Conservation (phyloP, 1,140 invertebrate species). For the Camponotus pennsylvanicus region DNA sequence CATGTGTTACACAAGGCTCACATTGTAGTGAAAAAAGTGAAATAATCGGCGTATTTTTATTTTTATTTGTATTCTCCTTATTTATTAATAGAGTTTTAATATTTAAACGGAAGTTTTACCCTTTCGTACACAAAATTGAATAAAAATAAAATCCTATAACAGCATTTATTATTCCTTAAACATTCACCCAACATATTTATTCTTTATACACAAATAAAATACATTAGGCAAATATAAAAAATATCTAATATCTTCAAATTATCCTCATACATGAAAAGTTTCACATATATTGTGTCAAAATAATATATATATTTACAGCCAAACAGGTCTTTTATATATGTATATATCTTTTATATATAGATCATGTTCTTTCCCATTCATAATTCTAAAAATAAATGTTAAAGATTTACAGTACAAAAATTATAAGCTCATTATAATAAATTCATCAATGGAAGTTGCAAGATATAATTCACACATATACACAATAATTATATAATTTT, state of each 20-base stretch:
- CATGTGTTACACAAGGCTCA: conserved; percentile 50
- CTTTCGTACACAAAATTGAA: conserved; percentile 72
- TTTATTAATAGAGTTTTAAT: conserved; percentile 77
- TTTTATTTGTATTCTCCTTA: conserved; percentile 73
- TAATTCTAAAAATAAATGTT: conserved; percentile 48
- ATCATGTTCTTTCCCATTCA: not conserved
- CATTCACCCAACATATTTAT: conserved; percentile 56
- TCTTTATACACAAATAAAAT: conserved; percentile 43
- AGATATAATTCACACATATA: conserved; percentile 29
- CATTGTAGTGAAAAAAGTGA: conserved; percentile 54
- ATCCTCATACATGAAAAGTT: conserved; percentile 1
- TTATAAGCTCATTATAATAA: not conserved
- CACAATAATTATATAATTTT: conserved; percentile 15
- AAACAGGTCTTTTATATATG: not conserved
- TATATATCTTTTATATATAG: not conserved
- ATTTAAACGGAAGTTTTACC: conserved; percentile 71
- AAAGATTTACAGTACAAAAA: not conserved
- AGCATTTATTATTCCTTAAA: conserved; percentile 61
- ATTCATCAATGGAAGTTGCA: conserved; percentile 17
- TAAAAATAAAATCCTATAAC: conserved; percentile 71
- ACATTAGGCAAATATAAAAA: conserved; percentile 45
- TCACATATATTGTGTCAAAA: conserved; percentile 30
- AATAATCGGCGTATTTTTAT: conserved; percentile 67
- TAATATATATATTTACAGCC: conserved; percentile 20
- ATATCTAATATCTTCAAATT: conserved; percentile 11